Conservation (phyloP, 2,113 vertebrate genomes). For the Grammomys dolichurus region DNA sequence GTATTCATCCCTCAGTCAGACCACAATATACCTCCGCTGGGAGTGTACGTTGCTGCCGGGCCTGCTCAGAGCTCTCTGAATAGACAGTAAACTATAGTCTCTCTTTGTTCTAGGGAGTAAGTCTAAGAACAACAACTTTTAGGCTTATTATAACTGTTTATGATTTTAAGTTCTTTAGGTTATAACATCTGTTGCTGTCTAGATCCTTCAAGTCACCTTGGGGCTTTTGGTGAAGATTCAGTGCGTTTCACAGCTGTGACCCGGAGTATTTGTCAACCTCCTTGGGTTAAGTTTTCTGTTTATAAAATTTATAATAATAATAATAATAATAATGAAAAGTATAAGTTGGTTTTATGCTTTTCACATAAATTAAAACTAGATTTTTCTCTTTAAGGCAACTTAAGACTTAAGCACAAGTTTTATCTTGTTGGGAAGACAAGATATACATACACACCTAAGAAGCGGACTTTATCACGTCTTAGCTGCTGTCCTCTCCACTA, state of each 20-base stretch:
- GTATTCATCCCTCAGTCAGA: not conserved
- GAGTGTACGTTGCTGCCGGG: not conserved
- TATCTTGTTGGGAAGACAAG: not conserved
- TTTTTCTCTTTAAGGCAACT: slow-evolving; percentile 16
- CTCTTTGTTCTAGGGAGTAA: slow-evolving; percentile 10
- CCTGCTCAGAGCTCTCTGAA: not conserved
- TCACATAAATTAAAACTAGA: not conserved
- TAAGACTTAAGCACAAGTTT: slow-evolving; percentile 22
- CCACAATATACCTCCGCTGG: not conserved
- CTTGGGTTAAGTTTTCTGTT: slow-evolving; percentile 22
- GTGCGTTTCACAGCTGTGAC: not conserved
- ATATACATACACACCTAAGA: no score
- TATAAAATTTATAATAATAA: slow-evolving; percentile 13
- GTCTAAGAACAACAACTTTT: not conserved
- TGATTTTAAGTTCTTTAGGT: slow-evolving; percentile 15
- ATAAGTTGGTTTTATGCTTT: slow-evolving; percentile 46
- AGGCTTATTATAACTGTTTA: not conserved
- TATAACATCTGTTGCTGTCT: slow-evolving; percentile 1
- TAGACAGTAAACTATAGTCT: not conserved
- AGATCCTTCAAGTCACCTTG: not conserved
- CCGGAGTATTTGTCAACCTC: not conserved
- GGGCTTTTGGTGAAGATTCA: slow-evolving; percentile 46
- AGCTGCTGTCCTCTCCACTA: not conserved
- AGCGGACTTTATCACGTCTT: not conserved
- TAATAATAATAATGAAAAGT: not conserved